phyloP scores from a whole-genome alignment of 2,113 vertebrate species.

The Psephotus haematonotus region DNA sequence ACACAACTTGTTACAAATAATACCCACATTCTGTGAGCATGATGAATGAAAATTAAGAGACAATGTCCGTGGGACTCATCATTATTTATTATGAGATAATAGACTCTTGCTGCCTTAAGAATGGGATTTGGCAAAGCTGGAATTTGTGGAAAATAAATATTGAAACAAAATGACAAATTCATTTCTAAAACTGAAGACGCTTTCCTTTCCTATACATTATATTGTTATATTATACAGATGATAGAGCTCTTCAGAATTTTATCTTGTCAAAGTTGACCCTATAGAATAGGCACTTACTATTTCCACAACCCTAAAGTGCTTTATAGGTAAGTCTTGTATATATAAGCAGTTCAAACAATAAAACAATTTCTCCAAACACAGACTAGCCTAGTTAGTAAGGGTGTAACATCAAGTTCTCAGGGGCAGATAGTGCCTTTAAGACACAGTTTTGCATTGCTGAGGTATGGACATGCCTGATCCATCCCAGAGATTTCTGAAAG shows the following conservation, averaged over 20 bases:
- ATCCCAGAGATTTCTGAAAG: not conserved
- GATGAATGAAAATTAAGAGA: not conserved
- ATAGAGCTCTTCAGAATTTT: not conserved
- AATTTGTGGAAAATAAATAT: slow-evolving; percentile 26
- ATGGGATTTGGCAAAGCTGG: not conserved
- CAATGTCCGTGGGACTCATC: not conserved
- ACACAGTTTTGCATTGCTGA: not conserved
- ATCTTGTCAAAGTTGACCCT: not conserved
- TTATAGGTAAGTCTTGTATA: not conserved
- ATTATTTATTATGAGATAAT: slow-evolving; percentile 29
- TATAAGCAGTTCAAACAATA: not conserved
- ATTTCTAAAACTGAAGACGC: slow-evolving; percentile 29
- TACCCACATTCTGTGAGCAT: not conserved
- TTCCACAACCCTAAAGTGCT: not conserved
- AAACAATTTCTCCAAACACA: not conserved
- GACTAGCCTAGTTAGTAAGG: not conserved
- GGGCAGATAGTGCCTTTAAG: not conserved
- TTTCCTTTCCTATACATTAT: not conserved
- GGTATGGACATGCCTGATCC: not conserved
- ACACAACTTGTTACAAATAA: not conserved
- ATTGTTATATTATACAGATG: not conserved
- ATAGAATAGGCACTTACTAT: not conserved
- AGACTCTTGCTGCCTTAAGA: slow-evolving; percentile 8
- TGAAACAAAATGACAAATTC: not conserved
- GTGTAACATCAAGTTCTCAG: not conserved